Percentiles rank a stretch among this genome's conserved stretches.
Evolutionary conservation across 2,797 vertebrate genomes (phyloP).

Genomic region (Tarsius wallacei): DNA sequence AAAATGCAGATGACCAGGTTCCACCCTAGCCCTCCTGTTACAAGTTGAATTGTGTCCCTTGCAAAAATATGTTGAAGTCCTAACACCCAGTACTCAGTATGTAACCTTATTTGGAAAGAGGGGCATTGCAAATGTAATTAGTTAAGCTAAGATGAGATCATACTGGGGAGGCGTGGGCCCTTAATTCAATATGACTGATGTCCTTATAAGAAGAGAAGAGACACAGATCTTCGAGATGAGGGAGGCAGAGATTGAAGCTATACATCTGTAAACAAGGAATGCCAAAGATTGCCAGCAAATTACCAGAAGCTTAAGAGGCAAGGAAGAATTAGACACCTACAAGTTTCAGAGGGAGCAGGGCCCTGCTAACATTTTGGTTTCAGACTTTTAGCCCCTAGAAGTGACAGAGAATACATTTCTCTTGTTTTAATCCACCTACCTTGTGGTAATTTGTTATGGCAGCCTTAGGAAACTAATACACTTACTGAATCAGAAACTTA

Average conservation of each 20-base stretch:
- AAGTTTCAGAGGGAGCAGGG: not conserved
- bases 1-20: not conserved
- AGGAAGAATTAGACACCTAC: not conserved
- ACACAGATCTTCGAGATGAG: too few species aligned
- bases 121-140: not conserved
- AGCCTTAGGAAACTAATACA: not conserved
- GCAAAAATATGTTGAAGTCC: not conserved
- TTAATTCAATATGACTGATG: not conserved
- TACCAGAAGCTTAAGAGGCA: not conserved
- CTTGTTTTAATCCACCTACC: not conserved
- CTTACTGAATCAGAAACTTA: constrained; percentile 11
- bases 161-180: not conserved
- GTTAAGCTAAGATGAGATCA: not conserved
- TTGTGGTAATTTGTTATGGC: not conserved
- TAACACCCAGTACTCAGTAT: not conserved
- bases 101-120: not conserved
- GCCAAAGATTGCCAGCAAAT: not conserved
- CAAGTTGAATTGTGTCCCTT: not conserved
- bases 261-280: not conserved
- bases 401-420: not conserved
- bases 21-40: not conserved
- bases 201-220: constrained; percentile 2
- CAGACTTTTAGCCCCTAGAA: not conserved
- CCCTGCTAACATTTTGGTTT: not conserved
- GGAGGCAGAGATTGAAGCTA: not conserved